Evolutionary conservation across 2,113 vertebrate genomes (phyloP).

Genomic region (Serilophus lunatus): DNA sequence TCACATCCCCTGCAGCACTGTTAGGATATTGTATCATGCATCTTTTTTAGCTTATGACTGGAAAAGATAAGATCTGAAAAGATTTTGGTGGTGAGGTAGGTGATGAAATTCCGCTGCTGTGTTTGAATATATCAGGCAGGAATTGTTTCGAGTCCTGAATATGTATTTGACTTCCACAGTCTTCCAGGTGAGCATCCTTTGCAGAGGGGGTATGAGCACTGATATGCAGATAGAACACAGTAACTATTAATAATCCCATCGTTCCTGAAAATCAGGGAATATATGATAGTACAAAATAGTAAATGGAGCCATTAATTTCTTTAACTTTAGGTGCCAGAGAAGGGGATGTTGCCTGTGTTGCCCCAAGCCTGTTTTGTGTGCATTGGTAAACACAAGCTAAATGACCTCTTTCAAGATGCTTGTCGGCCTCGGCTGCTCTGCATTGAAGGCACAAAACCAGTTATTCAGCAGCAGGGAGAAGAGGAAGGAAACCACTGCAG

Average conservation of each 20-base stretch:
- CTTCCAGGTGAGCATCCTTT: neutral
- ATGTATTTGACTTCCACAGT: neutral
- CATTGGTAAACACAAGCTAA: neutral
- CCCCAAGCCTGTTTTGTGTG: neutral
- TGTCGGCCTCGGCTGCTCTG: neutral
- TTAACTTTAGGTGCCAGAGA: neutral
- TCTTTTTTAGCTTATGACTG: slow-evolving; percentile 66
- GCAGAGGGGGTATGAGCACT: neutral
- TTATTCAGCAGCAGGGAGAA: neutral
- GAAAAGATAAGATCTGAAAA: slow-evolving; percentile 63
- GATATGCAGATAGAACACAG: slow-evolving; percentile 27
- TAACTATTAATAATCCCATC: slow-evolving; percentile 9
- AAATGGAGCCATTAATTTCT: neutral
- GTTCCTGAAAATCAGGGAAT: neutral
- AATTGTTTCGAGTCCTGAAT: slow-evolving; percentile 45
- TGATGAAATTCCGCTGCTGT: slow-evolving; percentile 58
- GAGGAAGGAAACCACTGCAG: neutral
- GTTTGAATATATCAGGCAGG: slow-evolving; percentile 53
- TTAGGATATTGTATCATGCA: slow-evolving; percentile 65
- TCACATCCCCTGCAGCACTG: slow-evolving; percentile 56
- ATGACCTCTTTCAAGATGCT: neutral
- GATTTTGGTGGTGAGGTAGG: slow-evolving; percentile 59
- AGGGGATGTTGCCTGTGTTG: neutral
- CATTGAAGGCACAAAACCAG: neutral
- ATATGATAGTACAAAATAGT: neutral